Evolutionary conservation across 2,113 vertebrate genomes (phyloP).

Genomic region (Marcusenius ussheri): DNA sequence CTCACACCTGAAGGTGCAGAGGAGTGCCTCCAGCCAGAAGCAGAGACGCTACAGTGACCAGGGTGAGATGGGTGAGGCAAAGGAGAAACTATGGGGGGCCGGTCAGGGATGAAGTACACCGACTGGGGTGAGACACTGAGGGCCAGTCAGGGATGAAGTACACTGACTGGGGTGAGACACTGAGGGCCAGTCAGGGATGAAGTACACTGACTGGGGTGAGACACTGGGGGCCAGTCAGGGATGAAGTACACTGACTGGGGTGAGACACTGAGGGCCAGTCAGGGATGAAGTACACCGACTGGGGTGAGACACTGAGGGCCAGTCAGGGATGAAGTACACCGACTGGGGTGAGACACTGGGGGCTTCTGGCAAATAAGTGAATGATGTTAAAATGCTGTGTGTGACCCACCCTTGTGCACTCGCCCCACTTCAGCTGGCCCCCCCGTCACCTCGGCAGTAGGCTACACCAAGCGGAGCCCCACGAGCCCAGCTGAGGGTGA

Average conservation of each 20-base stretch:
- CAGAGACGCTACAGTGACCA: slow-evolving; percentile 94
- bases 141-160: too few species aligned
- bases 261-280: too few species aligned
- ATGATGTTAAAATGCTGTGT: neutral
- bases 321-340: neutral
- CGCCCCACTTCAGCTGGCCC: slow-evolving; percentile 67
- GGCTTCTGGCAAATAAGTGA: neutral
- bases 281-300: too few species aligned
- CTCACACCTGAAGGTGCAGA: slow-evolving; percentile 85
- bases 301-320: too few species aligned
- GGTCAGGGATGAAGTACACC: neutral
- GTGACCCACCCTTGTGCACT: neutral
- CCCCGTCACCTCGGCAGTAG: slow-evolving; percentile 69
- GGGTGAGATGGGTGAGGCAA: slow-evolving; percentile 61
- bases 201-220: too few species aligned
- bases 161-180: too few species aligned
- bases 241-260: too few species aligned
- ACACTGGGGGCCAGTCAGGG: too few species aligned
- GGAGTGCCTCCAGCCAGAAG: slow-evolving; percentile 88
- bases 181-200: too few species aligned
- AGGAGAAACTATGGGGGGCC: neutral
- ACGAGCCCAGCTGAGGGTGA: slow-evolving; percentile 77
- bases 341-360: neutral
- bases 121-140: too few species aligned
- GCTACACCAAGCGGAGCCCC: slow-evolving; percentile 84